Evolutionary conservation across 2,113 vertebrate genomes (phyloP), one percentile per base, ranked within the genome.

Genomic region (Atractosteus spatula): DNA sequence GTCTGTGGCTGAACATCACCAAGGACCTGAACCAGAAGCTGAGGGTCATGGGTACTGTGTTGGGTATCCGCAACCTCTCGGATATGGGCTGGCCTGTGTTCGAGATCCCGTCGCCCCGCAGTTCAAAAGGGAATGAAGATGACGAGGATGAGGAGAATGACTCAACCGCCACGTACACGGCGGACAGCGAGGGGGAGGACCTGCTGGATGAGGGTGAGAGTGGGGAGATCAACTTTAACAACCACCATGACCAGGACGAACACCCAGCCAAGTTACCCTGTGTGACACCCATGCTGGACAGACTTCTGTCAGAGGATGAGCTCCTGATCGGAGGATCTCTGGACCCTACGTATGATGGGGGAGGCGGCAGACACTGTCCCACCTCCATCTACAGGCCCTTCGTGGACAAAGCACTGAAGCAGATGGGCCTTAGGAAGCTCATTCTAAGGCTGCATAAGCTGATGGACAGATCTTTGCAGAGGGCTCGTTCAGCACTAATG

Each of bases 361-460:
- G 80, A 29, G 81, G 82, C 80, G 89, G 88, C 68, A 88, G 89
- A 0, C 90, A 93, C 74, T 96, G 92, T 80, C 91, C 96, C 80
- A 99, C 96, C 7, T 94, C 96, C 80, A 98, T 99, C 83, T 99
- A 99, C 84, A 92, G 97, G 44, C 97, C 97, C 0, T 99, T 99
- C 92, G 97, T 99, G 81, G 97, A 99, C 89, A 99, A 99, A 89
- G 97, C 97, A 62, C 92, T 99, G 89, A 99, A 99, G 86, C 97
- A 99, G 83, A 99, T 99, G 97, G 97, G 97, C 63, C 89, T 99
- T 66, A 91, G 97, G 70, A 99, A 99, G 86, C 86, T 99, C 67
- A 99, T 99, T 85, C 89, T 97, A 72, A 91, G 97, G 83, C 94
- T 99, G 77, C 97, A 97, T 93, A 98, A 99, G 84, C 91, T 99